Percentiles rank a stretch among this genome's conserved stretches.
Conservation (phyloP, 2,113 vertebrate species). For the Corynorhinus townsendii region DNA sequence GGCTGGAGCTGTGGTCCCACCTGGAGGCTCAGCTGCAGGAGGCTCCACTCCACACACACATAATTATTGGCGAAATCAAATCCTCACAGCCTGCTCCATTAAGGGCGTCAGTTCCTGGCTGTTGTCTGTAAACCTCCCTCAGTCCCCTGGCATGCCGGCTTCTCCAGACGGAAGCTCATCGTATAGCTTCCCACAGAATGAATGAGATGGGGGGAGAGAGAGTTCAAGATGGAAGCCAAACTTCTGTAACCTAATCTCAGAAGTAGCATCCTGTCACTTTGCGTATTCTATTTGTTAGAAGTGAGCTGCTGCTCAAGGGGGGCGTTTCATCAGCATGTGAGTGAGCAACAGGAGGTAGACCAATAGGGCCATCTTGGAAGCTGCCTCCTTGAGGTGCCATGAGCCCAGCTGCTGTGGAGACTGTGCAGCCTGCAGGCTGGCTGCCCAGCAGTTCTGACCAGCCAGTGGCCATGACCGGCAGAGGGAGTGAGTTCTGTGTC, state of each 20-base stretch:
- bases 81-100: not conserved
- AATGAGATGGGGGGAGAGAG: not conserved
- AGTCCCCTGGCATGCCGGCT: not conserved
- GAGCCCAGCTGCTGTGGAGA: not conserved
- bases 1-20: not conserved
- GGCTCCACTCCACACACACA: not conserved
- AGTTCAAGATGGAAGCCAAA: not conserved
- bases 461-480: not conserved
- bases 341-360: not conserved
- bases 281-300: not conserved
- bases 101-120: not conserved
- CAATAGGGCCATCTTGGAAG: not conserved
- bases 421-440: not conserved
- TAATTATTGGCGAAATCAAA: not conserved
- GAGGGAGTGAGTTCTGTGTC: not conserved
- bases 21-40: not conserved
- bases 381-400: not conserved
- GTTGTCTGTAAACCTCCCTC: not conserved
- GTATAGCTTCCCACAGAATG: not conserved
- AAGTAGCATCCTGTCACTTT: not conserved
- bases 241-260: not conserved
- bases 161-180: not conserved
- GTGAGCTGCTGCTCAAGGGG: not conserved
- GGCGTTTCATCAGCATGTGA: not conserved
- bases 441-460: not conserved